phyloP scores from a whole-genome alignment of 2,888 invertebrate genomes.

The Acrobasis repandana region DNA sequence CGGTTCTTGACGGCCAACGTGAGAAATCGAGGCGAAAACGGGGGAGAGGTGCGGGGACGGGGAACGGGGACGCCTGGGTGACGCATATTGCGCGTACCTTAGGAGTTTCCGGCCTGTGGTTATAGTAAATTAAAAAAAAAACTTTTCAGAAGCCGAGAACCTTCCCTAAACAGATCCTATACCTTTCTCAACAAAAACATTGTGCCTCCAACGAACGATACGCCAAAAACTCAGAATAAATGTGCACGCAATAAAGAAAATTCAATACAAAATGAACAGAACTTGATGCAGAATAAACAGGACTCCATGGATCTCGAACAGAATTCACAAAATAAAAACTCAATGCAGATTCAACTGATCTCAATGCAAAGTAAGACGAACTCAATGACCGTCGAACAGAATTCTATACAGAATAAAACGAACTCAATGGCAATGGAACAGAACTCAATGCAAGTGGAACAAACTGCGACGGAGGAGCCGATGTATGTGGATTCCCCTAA shows the following conservation, averaged over 20 bases:
- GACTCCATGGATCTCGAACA: background rate
- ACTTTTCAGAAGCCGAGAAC: background rate
- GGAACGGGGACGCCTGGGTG: no score
- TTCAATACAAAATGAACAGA: background rate
- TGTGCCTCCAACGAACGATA: background rate
- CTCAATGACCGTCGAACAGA: background rate
- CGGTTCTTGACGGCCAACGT: no score
- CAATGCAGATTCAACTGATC: background rate
- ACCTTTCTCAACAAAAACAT: background rate
- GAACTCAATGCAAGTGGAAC: background rate
- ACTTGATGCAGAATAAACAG: background rate
- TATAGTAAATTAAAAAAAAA: background rate
- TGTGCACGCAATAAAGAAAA: slow-evolving; percentile 1
- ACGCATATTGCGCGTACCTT: no score
- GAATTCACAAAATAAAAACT: background rate
- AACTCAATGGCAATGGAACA: background rate
- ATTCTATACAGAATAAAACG: background rate
- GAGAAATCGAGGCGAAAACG: no score
- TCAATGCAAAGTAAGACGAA: background rate
- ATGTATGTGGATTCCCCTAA: background rate
- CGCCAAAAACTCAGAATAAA: background rate
- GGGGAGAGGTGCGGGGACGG: no score
- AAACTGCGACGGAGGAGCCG: background rate
- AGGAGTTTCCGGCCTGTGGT: no score
- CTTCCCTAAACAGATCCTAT: background rate